A percentile compares a stretch with the other conserved stretches of the same genome.
These are phyloP conservation scores for Trissoscelio sp. DNA, from an alignment of 2,888 invertebrate species.

Conservation along the genomic window DNA sequence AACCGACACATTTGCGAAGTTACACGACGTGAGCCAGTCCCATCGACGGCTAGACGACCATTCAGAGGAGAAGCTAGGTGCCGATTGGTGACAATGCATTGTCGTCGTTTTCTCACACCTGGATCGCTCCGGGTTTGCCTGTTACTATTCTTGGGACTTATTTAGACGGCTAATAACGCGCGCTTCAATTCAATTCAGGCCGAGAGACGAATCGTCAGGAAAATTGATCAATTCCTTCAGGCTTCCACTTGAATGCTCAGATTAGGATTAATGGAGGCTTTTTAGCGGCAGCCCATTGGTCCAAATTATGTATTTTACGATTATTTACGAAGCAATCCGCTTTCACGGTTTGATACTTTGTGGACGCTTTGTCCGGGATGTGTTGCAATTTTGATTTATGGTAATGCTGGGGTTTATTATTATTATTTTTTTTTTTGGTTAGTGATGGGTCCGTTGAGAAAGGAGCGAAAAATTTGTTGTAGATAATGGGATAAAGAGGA, in stretches of 20 bases:
- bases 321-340: slow-evolving; percentile 57
- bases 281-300: slow-evolving; percentile 33
- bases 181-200: slow-evolving; percentile 8
- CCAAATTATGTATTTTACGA: slow-evolving; percentile 59
- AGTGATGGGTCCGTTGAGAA: too few species aligned
- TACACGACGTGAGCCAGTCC: too few species aligned
- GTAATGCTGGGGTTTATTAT: too few species aligned
- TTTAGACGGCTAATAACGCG: slow-evolving; percentile 67
- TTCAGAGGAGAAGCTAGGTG: slow-evolving; percentile 74
- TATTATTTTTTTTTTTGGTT: too few species aligned
- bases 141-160: slow-evolving; percentile 47
- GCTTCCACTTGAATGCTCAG: slow-evolving; percentile 56
- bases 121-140: slow-evolving; percentile 70
- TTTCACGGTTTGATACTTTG: slow-evolving; percentile 47
- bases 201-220: slow-evolving; percentile 56
- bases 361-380: slow-evolving; percentile 29
- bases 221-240: slow-evolving; percentile 64
- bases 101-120: slow-evolving; percentile 80
- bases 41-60: slow-evolving; percentile 71
- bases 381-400: slow-evolving; percentile 63
- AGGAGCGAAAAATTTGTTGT: too few species aligned
- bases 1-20: too few species aligned
- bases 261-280: slow-evolving; percentile 68
- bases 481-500: too few species aligned
- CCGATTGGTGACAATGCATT: slow-evolving; percentile 79